Percentiles rank a stretch among this genome's conserved stretches.
Conservation (phyloP, 2,113 vertebrate genomes). For the Empidonax alnorum region DNA sequence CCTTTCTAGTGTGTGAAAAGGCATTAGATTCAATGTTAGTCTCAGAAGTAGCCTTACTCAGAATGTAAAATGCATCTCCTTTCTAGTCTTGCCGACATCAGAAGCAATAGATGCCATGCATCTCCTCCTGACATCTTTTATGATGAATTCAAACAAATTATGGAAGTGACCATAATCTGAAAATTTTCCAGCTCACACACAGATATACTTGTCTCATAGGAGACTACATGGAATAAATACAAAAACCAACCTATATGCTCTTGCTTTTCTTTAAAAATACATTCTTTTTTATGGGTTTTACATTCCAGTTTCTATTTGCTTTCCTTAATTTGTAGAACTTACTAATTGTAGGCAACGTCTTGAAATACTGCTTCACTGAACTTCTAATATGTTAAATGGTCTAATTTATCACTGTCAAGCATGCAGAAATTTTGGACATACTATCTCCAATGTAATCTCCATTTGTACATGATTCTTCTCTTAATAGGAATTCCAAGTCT, state of each 20-base stretch:
- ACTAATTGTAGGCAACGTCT: neutral
- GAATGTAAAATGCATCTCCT: neutral
- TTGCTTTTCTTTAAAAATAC: neutral
- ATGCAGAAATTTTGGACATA: neutral
- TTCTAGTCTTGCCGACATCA: neutral
- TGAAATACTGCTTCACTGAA: neutral
- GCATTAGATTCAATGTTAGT: neutral
- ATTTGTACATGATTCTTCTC: constrained; percentile 12
- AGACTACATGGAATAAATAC: neutral
- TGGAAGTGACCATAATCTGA: neutral
- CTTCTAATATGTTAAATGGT: neutral
- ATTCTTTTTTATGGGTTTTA: neutral
- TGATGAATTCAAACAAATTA: neutral
- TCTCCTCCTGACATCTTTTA: neutral
- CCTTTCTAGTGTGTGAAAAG: neutral
- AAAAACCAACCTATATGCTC: neutral
- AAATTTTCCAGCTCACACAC: neutral
- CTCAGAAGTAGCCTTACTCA: neutral
- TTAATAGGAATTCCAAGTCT: constrained; percentile 10
- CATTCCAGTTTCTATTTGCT: neutral
- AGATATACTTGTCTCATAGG: neutral
- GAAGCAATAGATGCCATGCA: neutral
- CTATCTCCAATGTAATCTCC: neutral
- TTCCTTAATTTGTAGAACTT: constrained; percentile 9
- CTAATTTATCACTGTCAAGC: constrained; percentile 6